These are phyloP conservation scores for Sussaba pulchella DNA, from an alignment of 2,888 invertebrate genomes.

Conservation along the genomic window DNA sequence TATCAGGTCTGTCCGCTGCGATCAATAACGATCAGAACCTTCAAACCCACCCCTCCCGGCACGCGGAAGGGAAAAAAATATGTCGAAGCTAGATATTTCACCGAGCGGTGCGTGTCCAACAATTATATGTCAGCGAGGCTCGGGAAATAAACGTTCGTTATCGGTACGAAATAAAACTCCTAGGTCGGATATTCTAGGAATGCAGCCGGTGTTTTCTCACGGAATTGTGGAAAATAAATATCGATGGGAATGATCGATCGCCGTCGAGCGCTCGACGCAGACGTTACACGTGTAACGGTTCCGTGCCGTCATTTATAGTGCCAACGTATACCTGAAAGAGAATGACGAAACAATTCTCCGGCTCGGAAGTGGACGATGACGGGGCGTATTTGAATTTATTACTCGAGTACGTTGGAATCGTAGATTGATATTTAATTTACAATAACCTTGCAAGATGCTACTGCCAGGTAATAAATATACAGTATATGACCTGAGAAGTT, in stretches of 20 bases:
- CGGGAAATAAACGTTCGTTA: constrained; percentile 76
- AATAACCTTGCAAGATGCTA: constrained; percentile 56
- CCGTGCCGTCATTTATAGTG: constrained; percentile 65
- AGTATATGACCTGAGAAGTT: too few species aligned
- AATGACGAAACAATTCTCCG: constrained; percentile 36
- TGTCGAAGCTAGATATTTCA: neutral
- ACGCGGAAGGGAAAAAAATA: neutral
- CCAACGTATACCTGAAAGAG: constrained; percentile 41
- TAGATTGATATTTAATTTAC: constrained; percentile 66
- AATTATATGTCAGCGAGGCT: constrained; percentile 68
- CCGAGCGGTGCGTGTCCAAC: constrained; percentile 21
- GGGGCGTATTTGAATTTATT: constrained; percentile 51
- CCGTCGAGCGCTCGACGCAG: neutral
- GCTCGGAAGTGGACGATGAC: constrained; percentile 30
- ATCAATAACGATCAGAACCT: neutral
- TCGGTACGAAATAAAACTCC: constrained; percentile 64
- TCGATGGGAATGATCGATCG: constrained; percentile 73
- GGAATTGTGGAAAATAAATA: constrained; percentile 80
- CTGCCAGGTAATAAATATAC: constrained; percentile 26
- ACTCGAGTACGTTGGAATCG: constrained; percentile 52
- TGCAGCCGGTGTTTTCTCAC: constrained; percentile 76
- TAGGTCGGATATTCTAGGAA: constrained; percentile 67
- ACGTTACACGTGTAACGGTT: constrained; percentile 43
- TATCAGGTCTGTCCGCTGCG: too few species aligned
- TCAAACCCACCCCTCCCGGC: neutral